Evolutionary conservation across 2,113 vertebrate genomes (phyloP), one percentile per base, ranked within the genome.

Genomic region (Picathartes gymnocephalus): DNA sequence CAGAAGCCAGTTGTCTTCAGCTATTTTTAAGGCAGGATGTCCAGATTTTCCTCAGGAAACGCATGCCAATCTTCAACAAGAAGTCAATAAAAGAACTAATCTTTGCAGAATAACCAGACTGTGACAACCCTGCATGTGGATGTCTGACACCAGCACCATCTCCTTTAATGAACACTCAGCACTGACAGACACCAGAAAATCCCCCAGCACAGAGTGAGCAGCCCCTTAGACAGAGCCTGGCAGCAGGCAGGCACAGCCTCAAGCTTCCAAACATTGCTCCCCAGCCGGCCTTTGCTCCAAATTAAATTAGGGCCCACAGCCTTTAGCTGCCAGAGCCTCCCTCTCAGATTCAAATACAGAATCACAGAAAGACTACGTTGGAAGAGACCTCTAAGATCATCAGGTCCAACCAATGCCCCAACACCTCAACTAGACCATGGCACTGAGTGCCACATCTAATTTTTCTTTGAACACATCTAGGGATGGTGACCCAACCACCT

Each of bases 11-110:
- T 97, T 90, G 91, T 95, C 91, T 91, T 81, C 4, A 8, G 72
- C 77, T 95, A 95, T 97, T 97, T 96, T 97, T 96, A 95, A 94
- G 91, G 92, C 61, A 53, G 69, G 16, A 64, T 56, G 77, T 92
- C 92, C 92, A 97, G 94, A 96, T 94, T 97, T 97, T 95, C 95
- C 31, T 92, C 33, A 91, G 83, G 69, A 96, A 94, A 95, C 2
- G 54, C 79, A 92, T 37, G 82, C 83, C 94, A 96, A 92, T 95
- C 96, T 86, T 95, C 82, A 92, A 77, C n/a, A 83, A 70, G 64
- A 73, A 90, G 86, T 94, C 95, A 90, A 76, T 88, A 80, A 81
- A 83, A 88, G 71, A 93, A 83, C 33, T 61, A 33, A 83, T 94
- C 92, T 90, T 78, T 86, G 88, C 81, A 93, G 82, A 90, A 86